Base-by-base conservation (phyloP, 2,797 vertebrate genomes). In the Chelmon rostratus region DNA sequence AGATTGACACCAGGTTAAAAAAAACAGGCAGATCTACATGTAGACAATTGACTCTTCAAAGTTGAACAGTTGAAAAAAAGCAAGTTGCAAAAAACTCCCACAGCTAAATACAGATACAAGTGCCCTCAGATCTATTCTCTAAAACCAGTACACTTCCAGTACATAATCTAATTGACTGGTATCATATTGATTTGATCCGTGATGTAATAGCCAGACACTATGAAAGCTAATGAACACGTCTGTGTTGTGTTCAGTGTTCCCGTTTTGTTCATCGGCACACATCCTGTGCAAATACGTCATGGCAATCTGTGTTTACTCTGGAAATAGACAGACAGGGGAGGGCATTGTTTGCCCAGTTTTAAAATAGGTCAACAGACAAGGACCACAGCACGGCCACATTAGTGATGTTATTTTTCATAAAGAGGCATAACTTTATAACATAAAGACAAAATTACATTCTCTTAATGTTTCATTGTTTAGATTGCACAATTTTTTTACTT, bases 241-340 rank as follows among this genome's bases (percentile, higher is more conserved):
- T 82, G 74, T 57, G 75, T 61, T 59, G 19, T 79, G 69, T 83
- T 83, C 67, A 58, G 8, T 81, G 81, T 83, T 72, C 68, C 52
- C 58, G 63, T 89, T 83, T 69, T 53, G 31, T 73, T 72, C 73
- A 83, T 74, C 74, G 76, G 49, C 19, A n/a, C 63, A 61, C 73
- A 72, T 84, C 65, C 78, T 78, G 81, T 78, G 62, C 63, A 84
- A 85, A 83, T 78, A 81, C 76, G 78, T 90, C 82, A 85, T 44
- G 23, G 42, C 59, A 78, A 71, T 81, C 70, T 35, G 28, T 84
- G 85, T 84, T 86, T 81, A 90, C 82, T 72, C 35, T 69, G 63
- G n/a, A 66, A 59, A 68, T 57, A 70, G 68, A 82, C n/a, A 54
- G 61, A 71, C 50, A 62, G 38, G 25, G 23, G 38, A 69, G 1